These are phyloP conservation scores for Pseudomyrmex flavicornis DNA, from an alignment of 1,140 invertebrate genomes.

Conservation along the genomic window DNA sequence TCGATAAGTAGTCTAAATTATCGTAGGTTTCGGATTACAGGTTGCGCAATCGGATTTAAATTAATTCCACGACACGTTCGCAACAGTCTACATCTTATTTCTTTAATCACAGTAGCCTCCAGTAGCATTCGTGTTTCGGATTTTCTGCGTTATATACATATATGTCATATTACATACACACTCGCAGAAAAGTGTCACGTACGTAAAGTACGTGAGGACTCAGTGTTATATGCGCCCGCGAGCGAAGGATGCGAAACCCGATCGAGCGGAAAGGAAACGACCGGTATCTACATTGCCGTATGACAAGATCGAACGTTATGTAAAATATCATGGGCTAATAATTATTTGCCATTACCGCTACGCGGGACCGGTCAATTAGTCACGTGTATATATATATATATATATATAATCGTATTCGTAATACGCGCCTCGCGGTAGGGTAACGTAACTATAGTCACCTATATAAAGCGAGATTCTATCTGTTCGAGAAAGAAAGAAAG, in stretches of 20 bases:
- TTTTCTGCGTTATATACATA: not conserved
- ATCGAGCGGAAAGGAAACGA: constrained; percentile 57
- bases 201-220: not conserved
- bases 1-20: constrained; percentile 27
- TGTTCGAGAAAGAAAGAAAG: not conserved
- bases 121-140: not conserved
- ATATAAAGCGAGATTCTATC: constrained; percentile 56
- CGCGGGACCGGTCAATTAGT: constrained; percentile 56
- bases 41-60: not conserved
- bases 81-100: constrained; percentile 7
- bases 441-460: constrained; percentile 20
- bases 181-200: constrained; percentile 15
- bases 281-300: not conserved
- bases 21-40: constrained; percentile 29
- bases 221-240: constrained; percentile 29
- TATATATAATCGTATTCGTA: constrained; percentile 51
- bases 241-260: constrained; percentile 55
- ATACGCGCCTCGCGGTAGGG: not conserved
- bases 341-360: constrained; percentile 50
- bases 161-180: not conserved
- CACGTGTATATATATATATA: not conserved
- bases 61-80: constrained; percentile 16
- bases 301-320: constrained; percentile 56
- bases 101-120: too few relatives aligned
- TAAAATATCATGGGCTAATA: constrained; percentile 58